Evolutionary conservation across 2,888 invertebrate genomes (phyloP), one percentile per base, ranked within the genome.

Genomic region (Calephelis perditalis): DNA sequence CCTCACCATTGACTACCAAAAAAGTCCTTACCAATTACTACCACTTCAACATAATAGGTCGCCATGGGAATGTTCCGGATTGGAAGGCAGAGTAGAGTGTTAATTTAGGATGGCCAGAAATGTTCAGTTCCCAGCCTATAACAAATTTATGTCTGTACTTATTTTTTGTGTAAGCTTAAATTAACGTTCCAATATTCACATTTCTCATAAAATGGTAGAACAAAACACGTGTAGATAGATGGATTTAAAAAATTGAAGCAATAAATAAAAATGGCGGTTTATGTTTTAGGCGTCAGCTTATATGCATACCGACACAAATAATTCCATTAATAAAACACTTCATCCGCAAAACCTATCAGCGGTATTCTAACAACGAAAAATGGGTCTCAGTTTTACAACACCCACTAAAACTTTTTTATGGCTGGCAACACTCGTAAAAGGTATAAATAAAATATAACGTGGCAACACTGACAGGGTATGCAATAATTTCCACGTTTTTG

Each of bases 361-460:
- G 71, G 70, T 74, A 74, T 75, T 78, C 75, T 74, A 78, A 75
- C 71, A 70, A 75, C 70, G 64, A 71, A 74, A 78, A 76, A 80
- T 78, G 73, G 75, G 76, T 72, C 76, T 60, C 56, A 60, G 15
- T 81, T 84, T 84, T 82, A 84, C 81, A 82, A 76, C 83, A 76
- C 78, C 78, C 77, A 81, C 83, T 84, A 83, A 84, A 86, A 84
- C 83, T 82, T 85, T 84, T 85, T 85, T 86, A 85, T 79, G 73
- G 79, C 73, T 79, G 76, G 79, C 78, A 85, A 77, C 83, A 82
- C 84, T 82, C 84, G 84, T 84, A 84, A 86, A 85, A 79, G 82
- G 79, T 83, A 81, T 84, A 84, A 84, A 83, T 83, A 84, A 85
- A 81, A 83, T 82, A 84, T 81, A 82, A 77, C 80, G 75, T 74